Conservation (phyloP, 2,113 vertebrate species). For the Calonectris borealis region DNA sequence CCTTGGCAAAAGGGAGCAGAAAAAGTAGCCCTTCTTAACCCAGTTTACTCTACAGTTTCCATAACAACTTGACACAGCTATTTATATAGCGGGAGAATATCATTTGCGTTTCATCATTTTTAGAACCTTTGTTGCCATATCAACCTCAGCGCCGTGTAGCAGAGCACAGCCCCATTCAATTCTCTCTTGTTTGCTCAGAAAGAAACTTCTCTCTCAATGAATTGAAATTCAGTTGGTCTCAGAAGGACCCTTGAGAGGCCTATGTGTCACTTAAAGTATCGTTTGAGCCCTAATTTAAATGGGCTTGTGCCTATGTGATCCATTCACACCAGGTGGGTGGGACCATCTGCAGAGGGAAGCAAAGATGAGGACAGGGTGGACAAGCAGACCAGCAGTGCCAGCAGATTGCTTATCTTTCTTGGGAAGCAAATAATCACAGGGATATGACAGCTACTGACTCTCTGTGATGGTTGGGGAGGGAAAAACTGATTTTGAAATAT, state of each 20-base stretch:
- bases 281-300: neutral
- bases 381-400: neutral
- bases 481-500: neutral
- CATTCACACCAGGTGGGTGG: neutral
- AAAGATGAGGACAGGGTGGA: neutral
- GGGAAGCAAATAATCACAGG: neutral
- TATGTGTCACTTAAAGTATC: neutral
- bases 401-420: neutral
- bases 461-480: neutral
- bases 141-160: constrained; percentile 3
- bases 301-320: neutral
- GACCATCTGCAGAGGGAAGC: neutral
- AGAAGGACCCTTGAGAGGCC: neutral
- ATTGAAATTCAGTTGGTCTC: neutral
- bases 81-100: constrained; percentile 53
- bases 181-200: neutral
- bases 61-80: constrained; percentile 69
- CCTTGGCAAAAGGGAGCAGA: constrained; percentile 28
- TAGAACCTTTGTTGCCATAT: constrained; percentile 70
- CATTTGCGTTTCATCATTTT: constrained; percentile 41
- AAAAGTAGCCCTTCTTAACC: constrained; percentile 54
- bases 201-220: constrained; percentile 14
- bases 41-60: constrained; percentile 64
- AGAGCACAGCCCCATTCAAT: constrained; percentile 24
- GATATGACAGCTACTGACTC: neutral